Evolutionary conservation across 2,113 vertebrate species (phyloP), one percentile per base, ranked within the genome.

Genomic region (Notechis scutatus): DNA sequence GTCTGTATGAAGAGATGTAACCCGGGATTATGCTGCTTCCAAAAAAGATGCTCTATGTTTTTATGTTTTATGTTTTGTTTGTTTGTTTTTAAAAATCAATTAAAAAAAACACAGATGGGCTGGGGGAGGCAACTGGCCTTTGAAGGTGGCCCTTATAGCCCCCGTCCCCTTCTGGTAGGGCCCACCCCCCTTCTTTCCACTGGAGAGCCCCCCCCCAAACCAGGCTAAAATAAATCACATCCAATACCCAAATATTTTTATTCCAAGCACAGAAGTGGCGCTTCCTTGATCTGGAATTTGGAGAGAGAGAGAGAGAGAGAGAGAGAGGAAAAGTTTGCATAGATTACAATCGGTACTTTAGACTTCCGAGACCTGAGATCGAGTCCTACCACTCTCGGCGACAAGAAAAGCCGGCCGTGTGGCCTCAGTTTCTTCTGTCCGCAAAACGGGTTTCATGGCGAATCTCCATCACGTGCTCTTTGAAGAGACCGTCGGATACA

Each of bases 271-370:
- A 87, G 55, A 61, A 87, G 50, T 24, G 23, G 20, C 34, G 9
- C 34, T 64, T 88, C 88, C 88, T 90, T 57, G 69, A 47, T 86
- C 69, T 8, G 34, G 20, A 85, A 56, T 81, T n/a, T 45, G 23
- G 54, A 42, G 26, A 24, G 54, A 21, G 20, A 15, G 54, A 42
- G 26, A 23, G 20, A 21, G 20, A 15, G 54, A 42, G 18, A 23
- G 20, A 42, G 10, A 15, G 39, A 45, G 4, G 87, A 42, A 45
- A 21, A 34, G 91, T 86, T 93, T 93, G 92, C 92, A 90, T 93
- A 93, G 92, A 93, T 90, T 92, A 92, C 24, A 85, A 86, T 45
- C 18, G 6, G 69, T 85, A 90, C 54, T 90, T 93, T 59, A 56
- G 69, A 61, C 54, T 42, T 56, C 52, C 2, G 6, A 85, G 87